Evolutionary conservation across 2,797 vertebrate genomes (phyloP), one percentile per base, ranked within the genome.

Genomic region (Lepus oiostolus): DNA sequence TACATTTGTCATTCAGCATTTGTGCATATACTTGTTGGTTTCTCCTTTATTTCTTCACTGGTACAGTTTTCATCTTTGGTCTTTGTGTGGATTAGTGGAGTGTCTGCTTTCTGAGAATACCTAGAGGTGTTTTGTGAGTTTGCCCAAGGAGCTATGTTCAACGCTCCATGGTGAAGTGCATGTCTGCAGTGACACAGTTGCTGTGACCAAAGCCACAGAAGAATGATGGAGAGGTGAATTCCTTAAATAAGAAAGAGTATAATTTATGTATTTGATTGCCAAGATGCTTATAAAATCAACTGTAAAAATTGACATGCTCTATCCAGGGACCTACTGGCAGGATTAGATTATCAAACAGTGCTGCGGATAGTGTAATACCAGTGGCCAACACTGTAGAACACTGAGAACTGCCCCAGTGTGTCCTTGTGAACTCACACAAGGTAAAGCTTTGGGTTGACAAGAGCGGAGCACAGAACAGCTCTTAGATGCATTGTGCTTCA

Each of bases 361-460:
- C 14, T 22, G 4, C 0, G 0, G 0, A 28, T 7, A 54, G 54
- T 2, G 0, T 11, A 30, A 12, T 6, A n/a, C 21, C 21, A 82
- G 47, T 14, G 88, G 47, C 30, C 60, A 50, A 5, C 3, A 0
- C 30, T 0, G 3, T 4, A 19, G 50, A 70, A 12, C 54, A 60
- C 0, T 10, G n/a, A 35, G 32, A 38, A 3, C 42, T 4, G 0
- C 14, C 21, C 1, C 0, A 6, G 42, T 47, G 42, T 47, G 42
- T 47, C 42, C 42, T 47, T 47, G 42, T 47, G 42, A 47, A 47
- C 42, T 47, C 42, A 47, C 42, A 47, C 42, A 8, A 47, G 42
- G 42, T 47, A 47, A 47, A 47, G 42, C 42, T 47, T 47, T 47
- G 42, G 42, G 42, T 47, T 52, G 26, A 60, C 0, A 1, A 1